Base-by-base conservation (phyloP, 2,797 vertebrate genomes). In the Lepidocolaptes lacrymiger region DNA sequence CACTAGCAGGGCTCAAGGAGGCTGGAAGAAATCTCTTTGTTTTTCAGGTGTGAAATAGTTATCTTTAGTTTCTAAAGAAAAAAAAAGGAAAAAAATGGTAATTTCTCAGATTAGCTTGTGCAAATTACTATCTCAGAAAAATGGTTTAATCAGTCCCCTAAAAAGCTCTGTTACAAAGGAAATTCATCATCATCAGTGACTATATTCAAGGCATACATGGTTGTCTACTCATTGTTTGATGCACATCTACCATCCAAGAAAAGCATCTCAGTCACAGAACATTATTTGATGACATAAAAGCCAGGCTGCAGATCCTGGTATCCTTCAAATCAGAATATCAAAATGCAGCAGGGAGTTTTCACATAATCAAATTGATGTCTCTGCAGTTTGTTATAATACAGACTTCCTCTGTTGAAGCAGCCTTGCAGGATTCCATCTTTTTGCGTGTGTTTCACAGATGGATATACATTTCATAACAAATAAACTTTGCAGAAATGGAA, bases 51-150 rank as follows among this genome's bases (percentile, higher is more conserved):
- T 3, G 18, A 93, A 89, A 87, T 51, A 89, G 3, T 15, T 91
- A 83, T 28, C 16, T 93, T 82, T 66, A 66, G 5, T 32, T 87
- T 22, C 67, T 61, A 59, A 62, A 76, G 43, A 19, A 19, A 0
- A 73, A 37, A 48, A 91, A 76, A 55, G 39, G 39, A 39, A 39
- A 39, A 39, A 39, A 39, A 39, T 39, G 17, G 11, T 17, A 4
- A 46, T 77, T 79, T 89, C 41, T 77, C 37, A 76, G 27, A 91
- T 81, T 86, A 81, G 36, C 26, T 78, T 22, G 5, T 34, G 39
- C 49, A 83, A 92, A 91, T 30, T 30, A 67, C 79, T 89, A 41
- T 76, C 90, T 67, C 52, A 74, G 75, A 44, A 91, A 94, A 94
- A 85, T 75, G 14, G 19, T 36, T 30, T 12, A 79, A 74, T 87